A percentile compares a stretch with the other conserved stretches of the same genome.
Evolutionary conservation across 2,797 vertebrate species (phyloP).

Genomic region (Lepilemur septentrionalis): DNA sequence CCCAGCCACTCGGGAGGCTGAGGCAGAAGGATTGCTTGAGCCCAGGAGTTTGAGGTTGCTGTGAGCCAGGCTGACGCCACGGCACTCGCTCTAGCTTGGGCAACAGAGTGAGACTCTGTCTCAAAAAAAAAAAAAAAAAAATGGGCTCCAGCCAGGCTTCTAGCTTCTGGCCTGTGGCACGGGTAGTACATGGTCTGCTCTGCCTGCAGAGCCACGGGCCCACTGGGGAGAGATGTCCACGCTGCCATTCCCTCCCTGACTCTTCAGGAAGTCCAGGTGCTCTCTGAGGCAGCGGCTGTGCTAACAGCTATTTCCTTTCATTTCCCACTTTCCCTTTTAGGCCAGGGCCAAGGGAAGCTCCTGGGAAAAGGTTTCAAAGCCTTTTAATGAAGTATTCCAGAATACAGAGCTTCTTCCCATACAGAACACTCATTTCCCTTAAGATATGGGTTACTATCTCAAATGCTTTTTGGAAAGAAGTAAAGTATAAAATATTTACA

Average conservation of each 20-base stretch:
- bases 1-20: too few species aligned
- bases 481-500: not conserved
- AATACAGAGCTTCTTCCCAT: not conserved
- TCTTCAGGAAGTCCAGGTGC: too few species aligned
- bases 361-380: not conserved
- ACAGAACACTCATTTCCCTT: not conserved
- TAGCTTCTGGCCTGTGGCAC: not conserved
- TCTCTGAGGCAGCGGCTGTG: not conserved
- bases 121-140: too few species aligned
- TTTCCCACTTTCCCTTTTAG: not conserved
- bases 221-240: not conserved
- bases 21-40: too few species aligned
- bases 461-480: not conserved
- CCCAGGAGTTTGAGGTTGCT: too few species aligned
- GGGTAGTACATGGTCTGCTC: too few species aligned
- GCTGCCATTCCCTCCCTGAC: too few species aligned
- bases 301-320: not conserved
- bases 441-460: not conserved
- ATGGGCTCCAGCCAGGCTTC: not conserved
- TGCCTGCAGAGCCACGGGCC: accelerated
- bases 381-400: not conserved
- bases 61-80: too few species aligned
- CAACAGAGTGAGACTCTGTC: too few species aligned
- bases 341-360: not conserved
- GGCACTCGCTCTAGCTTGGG: too few species aligned